Base-by-base conservation (phyloP, 2,113 vertebrate genomes). In the Urocolius indicus region DNA sequence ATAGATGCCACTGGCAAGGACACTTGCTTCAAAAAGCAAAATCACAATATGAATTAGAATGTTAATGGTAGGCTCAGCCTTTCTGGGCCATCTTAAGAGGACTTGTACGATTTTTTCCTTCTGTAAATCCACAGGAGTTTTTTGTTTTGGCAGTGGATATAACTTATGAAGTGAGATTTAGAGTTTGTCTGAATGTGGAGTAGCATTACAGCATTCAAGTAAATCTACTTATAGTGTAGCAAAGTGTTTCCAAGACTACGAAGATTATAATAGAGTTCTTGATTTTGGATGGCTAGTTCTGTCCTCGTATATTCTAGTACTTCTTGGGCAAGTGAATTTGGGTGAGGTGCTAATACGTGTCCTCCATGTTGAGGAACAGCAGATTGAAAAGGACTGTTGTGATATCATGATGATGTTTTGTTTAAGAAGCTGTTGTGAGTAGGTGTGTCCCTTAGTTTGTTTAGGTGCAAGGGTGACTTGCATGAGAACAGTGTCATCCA, bases 21-120 rank as follows among this genome's bases (percentile, higher is more conserved):
- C n/a, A 15, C 10, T 45, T 63, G 6, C 9, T 81, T 94, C 20
- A 67, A 38, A 87, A 78, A 43, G 18, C 13, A 8, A 41, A 73
- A 49, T 68, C 19, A 11, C 1, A 1, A 0, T 74, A 16, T 74
- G 51, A 89, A 20, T 13, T 90, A 22, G 12, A 62, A 19, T 45
- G 46, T 43, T 85, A 48, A 17, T 1, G 0, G 14, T 43, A 54
- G 32, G 6, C 6, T 54, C 5, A 1, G 26, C 45, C 14, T 59
- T 85, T 83, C n/a, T 46, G 29, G 15, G 30, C 27, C 16, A 12
- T 21, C 0, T 2, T 71, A 68, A 41, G 34, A 61, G 19, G 22
- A 38, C 74, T 72, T 65, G 11, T 66, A 45, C 3, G 4, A 0
- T 69, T 84, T n/a, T 54, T 83, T 49, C 6, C 6, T 51, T 48